Evolutionary conservation across 2,888 invertebrate species (phyloP), one percentile per base, ranked within the genome.

Genomic region (Odiellus spinosus): DNA sequence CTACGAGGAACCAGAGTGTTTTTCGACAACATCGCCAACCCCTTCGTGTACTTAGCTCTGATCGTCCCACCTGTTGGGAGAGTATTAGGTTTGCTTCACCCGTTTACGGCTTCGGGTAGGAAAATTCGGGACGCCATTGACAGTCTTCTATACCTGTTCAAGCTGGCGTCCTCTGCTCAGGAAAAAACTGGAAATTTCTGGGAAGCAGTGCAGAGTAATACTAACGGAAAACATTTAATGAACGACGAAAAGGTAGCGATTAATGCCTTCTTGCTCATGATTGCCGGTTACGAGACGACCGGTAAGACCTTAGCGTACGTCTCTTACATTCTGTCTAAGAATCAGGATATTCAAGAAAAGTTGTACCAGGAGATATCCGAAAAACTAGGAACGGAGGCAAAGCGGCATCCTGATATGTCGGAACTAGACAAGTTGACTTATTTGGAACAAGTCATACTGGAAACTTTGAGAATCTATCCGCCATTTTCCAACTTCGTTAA

Each of bases 221-320:
- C 12, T 5, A 44, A 18, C 20, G 26, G 15, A 6, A 14, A 18
- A 6, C 14, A 21, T 17, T 4, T 52, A 4, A 52, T 44, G 2
- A 50, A 52, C 39, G 41, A 46, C 10, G 54, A 54, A 45, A 47
- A 53, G 1, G 44, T 49, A 18, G 53, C 50, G 40, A 63, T 64
- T 8, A 55, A 55, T 42, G 43, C 48, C 10, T 49, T 53, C 8
- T 34, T 54, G 2, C 45, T 54, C 14, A 19, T 54, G 15, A 18
- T 55, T 17, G 54, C 53, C n/a, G 55, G 53, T 0, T 55, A 52
- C 38, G 73, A 73, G 56, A 73, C 73, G 0, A 72, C 71, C 0
- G 67, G 70, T 21, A 67, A 67, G 2, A 63, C 69, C 3, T 56
- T 73, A 32, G 64, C 64, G 4, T 72, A 67, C 56, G 60, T 66